Conservation (phyloP, 2,888 invertebrate genomes). For the Diaphora mendica region DNA sequence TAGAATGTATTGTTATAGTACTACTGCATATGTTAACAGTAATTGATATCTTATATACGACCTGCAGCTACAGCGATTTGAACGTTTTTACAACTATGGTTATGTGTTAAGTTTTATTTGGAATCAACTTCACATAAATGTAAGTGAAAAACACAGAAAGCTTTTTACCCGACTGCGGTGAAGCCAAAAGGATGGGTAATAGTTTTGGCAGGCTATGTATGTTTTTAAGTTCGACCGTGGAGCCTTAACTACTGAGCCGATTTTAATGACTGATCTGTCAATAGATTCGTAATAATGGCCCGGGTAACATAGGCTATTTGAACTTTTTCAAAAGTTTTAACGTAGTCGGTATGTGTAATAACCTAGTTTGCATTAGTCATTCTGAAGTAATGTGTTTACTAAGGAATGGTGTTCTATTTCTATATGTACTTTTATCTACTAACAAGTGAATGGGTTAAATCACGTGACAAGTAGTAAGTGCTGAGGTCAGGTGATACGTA, state of each 20-base stretch:
- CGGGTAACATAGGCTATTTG: no score
- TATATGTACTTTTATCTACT: background rate
- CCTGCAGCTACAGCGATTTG: background rate
- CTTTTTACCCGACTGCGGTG: no score
- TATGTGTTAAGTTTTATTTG: background rate
- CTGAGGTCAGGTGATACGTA: conserved; percentile 13
- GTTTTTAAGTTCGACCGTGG: no score
- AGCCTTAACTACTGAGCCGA: no score
- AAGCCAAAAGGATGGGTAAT: no score
- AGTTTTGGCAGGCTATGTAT: no score
- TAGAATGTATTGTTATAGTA: conserved; percentile 17
- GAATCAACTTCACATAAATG: background rate
- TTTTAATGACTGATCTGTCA: no score
- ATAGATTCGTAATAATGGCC: no score
- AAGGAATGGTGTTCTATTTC: background rate
- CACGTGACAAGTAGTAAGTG: background rate
- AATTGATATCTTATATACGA: background rate
- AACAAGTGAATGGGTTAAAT: background rate
- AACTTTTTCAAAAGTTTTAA: no score
- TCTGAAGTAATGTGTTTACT: background rate
- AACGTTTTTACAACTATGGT: background rate
- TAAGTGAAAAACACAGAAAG: background rate
- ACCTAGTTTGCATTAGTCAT: background rate
- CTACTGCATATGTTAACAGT: background rate
- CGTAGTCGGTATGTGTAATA: background rate